Conservation (phyloP, 1,140 invertebrate genomes). For the Drosophila aff. region DNA sequence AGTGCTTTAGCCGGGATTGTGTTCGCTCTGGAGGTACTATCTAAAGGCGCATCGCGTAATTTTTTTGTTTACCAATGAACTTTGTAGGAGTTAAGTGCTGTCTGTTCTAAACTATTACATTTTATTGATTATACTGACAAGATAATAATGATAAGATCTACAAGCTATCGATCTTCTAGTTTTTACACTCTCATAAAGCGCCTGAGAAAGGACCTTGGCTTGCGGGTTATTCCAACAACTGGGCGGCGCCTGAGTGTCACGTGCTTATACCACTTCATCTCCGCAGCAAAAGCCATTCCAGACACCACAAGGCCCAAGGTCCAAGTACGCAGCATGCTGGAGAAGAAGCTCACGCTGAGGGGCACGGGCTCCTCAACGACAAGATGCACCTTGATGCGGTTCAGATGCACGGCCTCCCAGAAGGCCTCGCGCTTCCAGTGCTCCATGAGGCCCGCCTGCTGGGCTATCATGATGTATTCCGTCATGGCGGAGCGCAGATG, state of each 20-base stretch:
- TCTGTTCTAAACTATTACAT: neutral
- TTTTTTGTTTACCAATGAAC: neutral
- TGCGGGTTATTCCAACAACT: neutral
- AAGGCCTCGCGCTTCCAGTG: conserved; percentile 67
- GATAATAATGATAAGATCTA: neutral
- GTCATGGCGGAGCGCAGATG: conserved; percentile 61
- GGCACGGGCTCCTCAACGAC: conserved; percentile 48
- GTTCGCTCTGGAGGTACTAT: conserved; percentile 46
- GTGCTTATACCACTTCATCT: conserved; percentile 65
- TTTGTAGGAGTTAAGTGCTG: neutral
- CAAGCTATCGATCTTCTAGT: neutral
- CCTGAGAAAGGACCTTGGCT: conserved; percentile 35
- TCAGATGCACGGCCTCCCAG: conserved; percentile 61
- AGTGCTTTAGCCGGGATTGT: conserved; percentile 27
- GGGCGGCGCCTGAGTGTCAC: neutral
- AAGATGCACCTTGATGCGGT: conserved; percentile 37
- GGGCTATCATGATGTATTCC: conserved; percentile 64
- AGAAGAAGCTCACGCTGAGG: conserved; percentile 60
- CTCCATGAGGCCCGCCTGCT: conserved; percentile 61
- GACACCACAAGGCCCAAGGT: conserved; percentile 61
- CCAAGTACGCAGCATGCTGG: conserved; percentile 62
- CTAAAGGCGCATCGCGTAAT: neutral
- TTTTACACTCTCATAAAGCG: conserved; percentile 17
- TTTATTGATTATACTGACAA: neutral
- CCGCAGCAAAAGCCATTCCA: conserved; percentile 52